These are phyloP conservation scores for Stomatorhinus ivindoensis DNA, from an alignment of 2,113 vertebrate genomes.

Conservation along the genomic window DNA sequence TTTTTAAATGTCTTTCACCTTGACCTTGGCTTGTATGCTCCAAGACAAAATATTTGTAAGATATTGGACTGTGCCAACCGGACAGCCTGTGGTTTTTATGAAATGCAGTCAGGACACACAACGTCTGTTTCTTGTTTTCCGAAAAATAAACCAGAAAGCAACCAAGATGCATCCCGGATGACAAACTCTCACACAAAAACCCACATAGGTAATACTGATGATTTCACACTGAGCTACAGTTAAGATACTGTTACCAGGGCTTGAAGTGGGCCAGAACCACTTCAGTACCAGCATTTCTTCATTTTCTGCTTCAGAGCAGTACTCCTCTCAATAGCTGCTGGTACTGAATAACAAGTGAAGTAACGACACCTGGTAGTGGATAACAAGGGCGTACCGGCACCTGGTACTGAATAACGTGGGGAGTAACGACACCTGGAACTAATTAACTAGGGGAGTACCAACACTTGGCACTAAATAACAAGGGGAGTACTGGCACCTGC, in stretches of 20 bases:
- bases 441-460: background rate
- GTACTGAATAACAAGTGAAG: background rate
- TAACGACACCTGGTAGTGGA: background rate
- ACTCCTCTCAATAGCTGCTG: background rate
- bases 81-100: background rate
- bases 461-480: background rate
- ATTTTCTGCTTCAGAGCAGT: background rate
- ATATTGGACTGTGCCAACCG: background rate
- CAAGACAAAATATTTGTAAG: background rate
- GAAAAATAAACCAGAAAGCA: background rate
- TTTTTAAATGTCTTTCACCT: background rate
- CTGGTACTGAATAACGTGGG: background rate
- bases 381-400: background rate
- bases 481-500: background rate
- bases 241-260: background rate
- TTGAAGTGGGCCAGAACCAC: background rate
- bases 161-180: background rate
- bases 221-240: background rate
- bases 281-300: background rate
- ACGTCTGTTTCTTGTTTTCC: background rate
- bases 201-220: background rate
- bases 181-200: background rate
- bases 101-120: background rate
- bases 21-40: background rate
- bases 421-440: background rate